Evolutionary conservation across 2,113 vertebrate species (phyloP).

Genomic region (Prionailurus bengalensis): DNA sequence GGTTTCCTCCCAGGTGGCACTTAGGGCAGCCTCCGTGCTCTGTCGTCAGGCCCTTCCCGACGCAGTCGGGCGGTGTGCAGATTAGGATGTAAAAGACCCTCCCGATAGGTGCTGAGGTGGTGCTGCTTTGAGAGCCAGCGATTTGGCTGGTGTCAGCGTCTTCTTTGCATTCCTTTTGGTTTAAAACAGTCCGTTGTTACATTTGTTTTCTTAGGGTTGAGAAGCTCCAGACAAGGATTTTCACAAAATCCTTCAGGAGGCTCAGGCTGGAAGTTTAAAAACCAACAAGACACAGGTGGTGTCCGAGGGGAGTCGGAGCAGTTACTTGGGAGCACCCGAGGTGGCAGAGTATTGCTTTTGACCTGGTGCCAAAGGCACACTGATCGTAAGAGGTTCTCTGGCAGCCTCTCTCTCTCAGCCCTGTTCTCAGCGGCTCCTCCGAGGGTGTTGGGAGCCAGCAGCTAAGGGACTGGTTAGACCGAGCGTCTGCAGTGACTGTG

Average conservation of each 20-base stretch:
- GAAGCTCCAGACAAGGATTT: neutral
- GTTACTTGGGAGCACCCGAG: neutral
- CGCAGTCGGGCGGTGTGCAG: rapidly evolving
- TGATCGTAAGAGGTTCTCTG: neutral
- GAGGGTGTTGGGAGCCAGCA: neutral
- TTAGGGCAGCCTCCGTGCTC: neutral
- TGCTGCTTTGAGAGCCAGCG: neutral
- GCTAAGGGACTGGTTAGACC: neutral
- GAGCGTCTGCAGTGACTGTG: neutral
- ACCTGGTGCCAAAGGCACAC: neutral
- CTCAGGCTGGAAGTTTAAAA: neutral
- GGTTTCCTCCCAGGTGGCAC: neutral
- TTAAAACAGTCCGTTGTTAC: neutral
- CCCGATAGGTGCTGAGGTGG: neutral
- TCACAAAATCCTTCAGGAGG: neutral
- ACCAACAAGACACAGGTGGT: rapidly evolving
- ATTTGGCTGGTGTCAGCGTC: neutral
- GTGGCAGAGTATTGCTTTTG: neutral
- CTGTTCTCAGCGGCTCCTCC: neutral
- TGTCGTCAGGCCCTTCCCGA: neutral
- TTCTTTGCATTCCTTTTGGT: neutral
- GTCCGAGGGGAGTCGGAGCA: neutral
- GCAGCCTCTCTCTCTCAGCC: neutral
- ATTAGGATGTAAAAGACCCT: neutral
- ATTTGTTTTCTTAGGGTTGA: slow-evolving; percentile 9